Evolutionary conservation across 2,888 invertebrate genomes (phyloP), one percentile per base, ranked within the genome.

Genomic region (Himalopsyche tibetana): DNA sequence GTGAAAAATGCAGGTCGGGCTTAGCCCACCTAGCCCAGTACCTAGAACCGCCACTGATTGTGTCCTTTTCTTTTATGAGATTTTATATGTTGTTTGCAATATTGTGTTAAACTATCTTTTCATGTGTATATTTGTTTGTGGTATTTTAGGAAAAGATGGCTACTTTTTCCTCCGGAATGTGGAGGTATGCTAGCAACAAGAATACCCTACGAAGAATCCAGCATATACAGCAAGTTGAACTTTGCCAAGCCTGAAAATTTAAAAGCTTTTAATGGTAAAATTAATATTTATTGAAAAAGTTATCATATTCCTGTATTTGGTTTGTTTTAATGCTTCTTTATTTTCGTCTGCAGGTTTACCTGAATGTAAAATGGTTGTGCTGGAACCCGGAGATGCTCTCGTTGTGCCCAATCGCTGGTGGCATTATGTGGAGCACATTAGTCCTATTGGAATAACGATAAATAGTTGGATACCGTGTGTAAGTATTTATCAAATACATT

Each of bases 161-260:
- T 98, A 82, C 92, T 99, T 40, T 98, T 98, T 91, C 97, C 98
- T 8, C 98, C 98, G 9, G 94, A 95, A 87, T 94, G 95, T 63
- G 94, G 94, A 69, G 92, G 94, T 74, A 90, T 99, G 89, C 95
- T 95, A 89, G 95, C 97, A 45, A 97, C 97, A 0, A 94, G 99
- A 90, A 94, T 99, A 83, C 99, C 99, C 0, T 99, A 98, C 92
- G 99, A 99, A 93, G 99, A 99, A 91, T 99, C 99, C 0, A 99
- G 98, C 91, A 94, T 99, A 11, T 99, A 97, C 91, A 98, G 97
- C 90, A 94, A 95, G 90, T 93, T 97, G 80, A 97, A 98, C 91
- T 96, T 98, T 89, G 96, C 95, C 89, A 94, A 94, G 84, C 97
- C 97, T 0, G 90, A 90, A 56, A 91, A 92, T 89, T 88, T 92